phyloP scores from a whole-genome alignment of 2,888 invertebrate genomes.

The Ellobium chinense region DNA sequence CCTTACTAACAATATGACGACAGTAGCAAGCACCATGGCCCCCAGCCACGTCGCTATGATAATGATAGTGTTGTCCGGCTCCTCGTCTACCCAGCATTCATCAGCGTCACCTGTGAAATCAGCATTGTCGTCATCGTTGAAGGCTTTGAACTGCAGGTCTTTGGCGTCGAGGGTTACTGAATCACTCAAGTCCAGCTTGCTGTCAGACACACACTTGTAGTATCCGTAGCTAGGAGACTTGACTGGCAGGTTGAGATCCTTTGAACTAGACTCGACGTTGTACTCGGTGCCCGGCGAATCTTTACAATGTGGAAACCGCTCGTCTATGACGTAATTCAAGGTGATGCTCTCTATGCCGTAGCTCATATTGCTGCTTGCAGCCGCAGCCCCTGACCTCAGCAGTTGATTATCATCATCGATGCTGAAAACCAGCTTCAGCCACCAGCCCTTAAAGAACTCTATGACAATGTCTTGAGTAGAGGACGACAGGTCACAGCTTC shows the following conservation, averaged over 20 bases:
- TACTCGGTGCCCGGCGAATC: neutral
- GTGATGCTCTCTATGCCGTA: conserved; percentile 7
- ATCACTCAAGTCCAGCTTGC: neutral
- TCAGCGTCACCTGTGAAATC: neutral
- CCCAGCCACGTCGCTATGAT: too few relatives aligned
- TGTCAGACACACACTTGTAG: neutral
- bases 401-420: neutral
- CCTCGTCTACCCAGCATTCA: neutral
- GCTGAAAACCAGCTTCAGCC: conserved; percentile 7
- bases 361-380: neutral
- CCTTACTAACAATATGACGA: too few relatives aligned
- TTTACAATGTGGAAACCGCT: neutral
- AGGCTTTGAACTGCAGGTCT: neutral
- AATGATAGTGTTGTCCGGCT: too few relatives aligned
- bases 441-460: conserved; percentile 27
- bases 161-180: neutral
- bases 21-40: too few relatives aligned
- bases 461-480: conserved; percentile 8
- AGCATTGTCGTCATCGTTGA: conserved; percentile 4
- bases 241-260: neutral
- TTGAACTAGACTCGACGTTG: neutral
- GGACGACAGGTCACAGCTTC: conserved; percentile 9
- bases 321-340: neutral
- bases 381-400: neutral
- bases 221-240: neutral